Conservation (phyloP, 2,797 vertebrate genomes). For the Rousettus madagascariensis region DNA sequence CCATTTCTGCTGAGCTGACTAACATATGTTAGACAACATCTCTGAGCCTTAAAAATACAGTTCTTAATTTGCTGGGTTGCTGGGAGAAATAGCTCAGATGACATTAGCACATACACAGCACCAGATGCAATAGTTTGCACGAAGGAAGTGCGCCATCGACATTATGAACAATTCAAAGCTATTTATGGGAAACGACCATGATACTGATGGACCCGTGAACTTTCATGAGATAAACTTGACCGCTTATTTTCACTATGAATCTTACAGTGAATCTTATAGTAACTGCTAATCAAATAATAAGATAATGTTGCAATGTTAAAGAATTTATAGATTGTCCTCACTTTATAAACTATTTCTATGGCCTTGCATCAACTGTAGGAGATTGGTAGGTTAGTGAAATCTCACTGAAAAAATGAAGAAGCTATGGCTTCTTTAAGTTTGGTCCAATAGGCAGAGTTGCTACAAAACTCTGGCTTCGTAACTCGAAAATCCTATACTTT, state of each 20-base stretch:
- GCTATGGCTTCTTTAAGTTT: background rate
- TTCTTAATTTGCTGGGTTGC: background rate
- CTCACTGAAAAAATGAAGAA: background rate
- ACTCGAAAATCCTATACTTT: background rate
- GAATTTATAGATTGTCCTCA: background rate
- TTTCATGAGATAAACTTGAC: background rate
- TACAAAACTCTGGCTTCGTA: background rate
- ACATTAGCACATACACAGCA: background rate
- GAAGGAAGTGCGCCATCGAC: background rate
- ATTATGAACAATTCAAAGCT: background rate
- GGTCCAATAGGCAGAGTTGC: background rate
- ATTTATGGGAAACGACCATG: background rate
- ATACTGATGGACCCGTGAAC: background rate
- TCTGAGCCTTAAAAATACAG: background rate
- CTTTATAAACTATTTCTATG: background rate
- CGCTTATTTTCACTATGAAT: conserved; percentile 1
- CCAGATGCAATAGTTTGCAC: background rate
- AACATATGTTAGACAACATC: background rate
- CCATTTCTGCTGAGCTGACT: background rate
- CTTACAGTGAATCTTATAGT: background rate
- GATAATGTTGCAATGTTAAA: background rate
- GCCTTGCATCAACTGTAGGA: background rate
- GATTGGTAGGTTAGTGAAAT: background rate
- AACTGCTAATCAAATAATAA: conserved; percentile 19
- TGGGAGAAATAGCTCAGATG: background rate